phyloP scores from a whole-genome alignment of 2,888 invertebrate genomes.

The Drosophila picticornis region DNA sequence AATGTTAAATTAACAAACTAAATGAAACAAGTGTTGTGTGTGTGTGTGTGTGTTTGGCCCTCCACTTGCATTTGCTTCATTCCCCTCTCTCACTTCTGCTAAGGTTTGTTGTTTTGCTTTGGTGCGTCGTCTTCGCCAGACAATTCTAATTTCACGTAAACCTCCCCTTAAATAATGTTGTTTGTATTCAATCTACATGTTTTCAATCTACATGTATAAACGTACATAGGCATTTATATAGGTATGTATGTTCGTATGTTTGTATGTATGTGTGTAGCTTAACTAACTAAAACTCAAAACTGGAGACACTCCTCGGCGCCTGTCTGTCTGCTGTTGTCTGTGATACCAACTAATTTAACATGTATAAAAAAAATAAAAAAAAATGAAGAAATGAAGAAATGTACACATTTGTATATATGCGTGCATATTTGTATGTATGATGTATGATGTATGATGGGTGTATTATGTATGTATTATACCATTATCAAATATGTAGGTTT shows the following conservation, averaged over 20 bases:
- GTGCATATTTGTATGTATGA: slow-evolving; percentile 16
- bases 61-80: background rate
- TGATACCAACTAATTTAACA: slow-evolving; percentile 56
- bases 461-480: background rate
- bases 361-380: slow-evolving; percentile 34
- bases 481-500: slow-evolving; percentile 3
- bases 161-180: slow-evolving; percentile 24
- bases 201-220: slow-evolving; percentile 18
- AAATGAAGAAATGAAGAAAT: background rate
- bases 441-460: background rate
- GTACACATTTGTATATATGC: slow-evolving; percentile 14
- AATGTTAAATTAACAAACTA: slow-evolving; percentile 4
- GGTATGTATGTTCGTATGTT: slow-evolving; percentile 4
- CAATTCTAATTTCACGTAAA: slow-evolving; percentile 22
- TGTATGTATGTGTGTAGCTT: slow-evolving; percentile 3
- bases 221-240: slow-evolving; percentile 10
- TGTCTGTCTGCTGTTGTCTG: slow-evolving; percentile 9
- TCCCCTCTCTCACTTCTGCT: slow-evolving; percentile 7
- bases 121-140: slow-evolving; percentile 33
- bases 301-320: slow-evolving; percentile 8
- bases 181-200: slow-evolving; percentile 19
- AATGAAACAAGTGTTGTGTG: background rate
- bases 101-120: slow-evolving; percentile 44
- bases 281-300: slow-evolving; percentile 39
- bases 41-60: slow-evolving; percentile 8